These are phyloP conservation scores for Eupsittula cactorum DNA, from an alignment of 2,113 vertebrate genomes.

Conservation along the genomic window DNA sequence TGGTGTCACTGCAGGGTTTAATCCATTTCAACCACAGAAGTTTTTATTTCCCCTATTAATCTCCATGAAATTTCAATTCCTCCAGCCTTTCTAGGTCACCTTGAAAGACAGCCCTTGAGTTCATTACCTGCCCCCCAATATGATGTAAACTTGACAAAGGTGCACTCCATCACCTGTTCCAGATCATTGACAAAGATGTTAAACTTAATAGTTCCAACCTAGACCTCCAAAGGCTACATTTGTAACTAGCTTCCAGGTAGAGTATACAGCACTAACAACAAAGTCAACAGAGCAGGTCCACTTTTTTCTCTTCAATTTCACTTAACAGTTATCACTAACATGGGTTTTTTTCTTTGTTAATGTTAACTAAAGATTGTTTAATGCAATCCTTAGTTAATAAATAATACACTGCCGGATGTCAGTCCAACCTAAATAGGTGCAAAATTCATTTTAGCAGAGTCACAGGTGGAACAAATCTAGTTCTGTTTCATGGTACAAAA, in stretches of 20 bases:
- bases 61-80: background rate
- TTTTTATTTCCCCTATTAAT: background rate
- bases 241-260: background rate
- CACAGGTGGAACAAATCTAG: background rate
- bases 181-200: background rate
- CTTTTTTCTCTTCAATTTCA: background rate
- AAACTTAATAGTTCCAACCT: rapidly evolving
- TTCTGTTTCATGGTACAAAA: background rate
- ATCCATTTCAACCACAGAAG: background rate
- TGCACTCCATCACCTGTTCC: background rate
- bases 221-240: too few species aligned
- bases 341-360: background rate
- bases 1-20: background rate
- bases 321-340: background rate
- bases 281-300: background rate
- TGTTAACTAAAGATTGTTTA: background rate
- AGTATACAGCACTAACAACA: background rate
- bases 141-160: rapidly evolving
- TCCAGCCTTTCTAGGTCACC: background rate
- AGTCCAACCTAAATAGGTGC: background rate
- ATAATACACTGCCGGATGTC: background rate
- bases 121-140: background rate
- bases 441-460: background rate
- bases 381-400: background rate
- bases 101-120: rapidly evolving